These are phyloP conservation scores for Chelmon rostratus DNA, from an alignment of 2,797 vertebrate genomes.

Conservation along the genomic window DNA sequence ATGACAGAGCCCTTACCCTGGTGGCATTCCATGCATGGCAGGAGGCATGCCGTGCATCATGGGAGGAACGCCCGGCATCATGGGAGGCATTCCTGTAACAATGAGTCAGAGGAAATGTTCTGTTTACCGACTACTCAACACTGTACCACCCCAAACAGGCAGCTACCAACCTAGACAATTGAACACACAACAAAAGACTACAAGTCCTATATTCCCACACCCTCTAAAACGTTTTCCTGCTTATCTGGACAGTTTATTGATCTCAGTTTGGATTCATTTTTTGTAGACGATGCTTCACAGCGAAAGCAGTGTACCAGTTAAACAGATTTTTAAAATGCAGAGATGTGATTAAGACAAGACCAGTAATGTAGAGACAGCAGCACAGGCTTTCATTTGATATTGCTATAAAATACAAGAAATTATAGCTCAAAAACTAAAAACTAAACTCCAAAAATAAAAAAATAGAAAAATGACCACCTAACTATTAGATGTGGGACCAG, in stretches of 20 bases:
- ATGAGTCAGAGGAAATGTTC: slow-evolving; percentile 27
- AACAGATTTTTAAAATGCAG: neutral
- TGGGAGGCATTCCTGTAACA: slow-evolving; percentile 93
- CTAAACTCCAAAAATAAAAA: neutral
- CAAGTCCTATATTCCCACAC: neutral
- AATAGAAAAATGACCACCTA: neutral
- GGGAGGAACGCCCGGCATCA: slow-evolving; percentile 97
- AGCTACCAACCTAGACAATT: neutral
- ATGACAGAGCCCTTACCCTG: slow-evolving; percentile 86
- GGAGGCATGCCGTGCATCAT: slow-evolving; percentile 99
- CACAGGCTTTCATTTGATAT: neutral
- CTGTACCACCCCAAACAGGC: neutral
- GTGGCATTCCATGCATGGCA: slow-evolving; percentile 97
- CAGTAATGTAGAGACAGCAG: neutral
- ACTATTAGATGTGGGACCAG: neutral
- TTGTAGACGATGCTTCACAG: neutral
- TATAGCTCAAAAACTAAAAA: neutral
- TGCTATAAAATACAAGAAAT: neutral
- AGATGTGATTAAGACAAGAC: neutral
- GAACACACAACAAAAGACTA: neutral
- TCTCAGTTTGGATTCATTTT: neutral
- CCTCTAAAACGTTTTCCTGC: neutral
- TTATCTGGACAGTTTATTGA: neutral
- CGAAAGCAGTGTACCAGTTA: neutral
- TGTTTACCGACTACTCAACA: slow-evolving; percentile 9